Base-by-base conservation (phyloP, 1,140 invertebrate species). In the Stenopsyche tienmushanensis region DNA sequence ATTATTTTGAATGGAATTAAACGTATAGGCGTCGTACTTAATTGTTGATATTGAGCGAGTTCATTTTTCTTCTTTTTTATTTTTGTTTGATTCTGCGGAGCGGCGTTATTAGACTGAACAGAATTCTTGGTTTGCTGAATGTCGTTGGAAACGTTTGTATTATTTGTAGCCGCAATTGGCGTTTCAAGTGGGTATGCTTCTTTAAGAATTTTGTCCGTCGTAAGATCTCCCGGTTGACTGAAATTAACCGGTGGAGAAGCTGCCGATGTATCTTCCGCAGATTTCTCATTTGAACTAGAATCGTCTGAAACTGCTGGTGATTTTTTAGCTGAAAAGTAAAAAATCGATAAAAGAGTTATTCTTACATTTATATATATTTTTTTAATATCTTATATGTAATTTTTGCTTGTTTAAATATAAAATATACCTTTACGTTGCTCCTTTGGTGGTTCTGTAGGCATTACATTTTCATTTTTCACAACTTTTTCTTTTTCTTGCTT, bases 401-500 rank as follows among this genome's bases (percentile, higher is more conserved):
- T n/a, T n/a, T n/a, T n/a, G n/a, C n/a, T n/a, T n/a, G n/a, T n/a
- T n/a, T n/a, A n/a, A n/a, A n/a, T n/a, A n/a, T n/a, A n/a, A n/a
- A n/a, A n/a, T n/a, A n/a, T 53, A 80, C 79, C 73, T 74, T 79
- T 79, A 15, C 77, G 75, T 71, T 78, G 78, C 64, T 80, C 79
- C 58, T 78, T 77, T 3, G 77, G 74, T 7, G 63, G 68, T 34
- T 80, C 79, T 8, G 50, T 10, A 17, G 42, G 2, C 20, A 21
- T 26, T 3, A 45, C 23, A 50, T 76, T 74, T 23, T 72, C 71
- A 25, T 25, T 59, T 7, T 55, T 63, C 9, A 69, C 20, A 18
- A 41, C 13, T 21, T 47, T 62, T 34, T 57, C 34, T 20, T 47
- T 44, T 5, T 65, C 60, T 20, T 71, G 66, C 63, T 79, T 79